A percentile compares a stretch with the other conserved stretches of the same genome.
Conservation (phyloP, 2,888 invertebrate species). For the Chaitophorus viminalis region DNA sequence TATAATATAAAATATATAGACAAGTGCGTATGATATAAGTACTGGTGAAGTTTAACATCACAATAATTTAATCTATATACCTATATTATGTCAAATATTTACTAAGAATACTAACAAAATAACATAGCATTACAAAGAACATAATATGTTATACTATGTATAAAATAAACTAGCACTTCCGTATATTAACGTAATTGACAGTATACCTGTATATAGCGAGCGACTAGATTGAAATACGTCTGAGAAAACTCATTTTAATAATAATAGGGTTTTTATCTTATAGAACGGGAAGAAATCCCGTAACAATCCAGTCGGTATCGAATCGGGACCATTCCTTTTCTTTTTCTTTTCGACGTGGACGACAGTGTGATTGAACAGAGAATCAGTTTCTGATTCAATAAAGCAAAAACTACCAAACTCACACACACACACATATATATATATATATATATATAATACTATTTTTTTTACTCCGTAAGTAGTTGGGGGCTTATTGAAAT, state of each 20-base stretch:
- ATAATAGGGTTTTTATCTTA: slow-evolving; percentile 21
- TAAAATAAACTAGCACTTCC: slow-evolving; percentile 6
- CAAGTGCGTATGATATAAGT: too few species aligned
- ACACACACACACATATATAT: too few species aligned
- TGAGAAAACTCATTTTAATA: slow-evolving; percentile 29
- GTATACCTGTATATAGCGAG: background rate
- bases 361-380: slow-evolving; percentile 27
- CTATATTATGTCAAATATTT: background rate
- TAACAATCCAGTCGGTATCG: background rate
- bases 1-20: too few species aligned
- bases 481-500: slow-evolving; percentile 21
- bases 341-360: slow-evolving; percentile 12
- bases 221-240: slow-evolving; percentile 24
- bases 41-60: background rate
- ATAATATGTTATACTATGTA: background rate
- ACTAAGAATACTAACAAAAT: background rate
- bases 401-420: slow-evolving; percentile 30
- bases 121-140: background rate
- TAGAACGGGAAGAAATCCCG: slow-evolving; percentile 5
- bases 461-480: background rate
- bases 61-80: background rate
- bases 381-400: slow-evolving; percentile 53
- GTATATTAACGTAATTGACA: background rate
- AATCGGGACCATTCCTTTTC: slow-evolving; percentile 11
- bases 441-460: too few species aligned